Evolutionary conservation across 2,113 vertebrate species (phyloP).

Genomic region (Cettia cetti): DNA sequence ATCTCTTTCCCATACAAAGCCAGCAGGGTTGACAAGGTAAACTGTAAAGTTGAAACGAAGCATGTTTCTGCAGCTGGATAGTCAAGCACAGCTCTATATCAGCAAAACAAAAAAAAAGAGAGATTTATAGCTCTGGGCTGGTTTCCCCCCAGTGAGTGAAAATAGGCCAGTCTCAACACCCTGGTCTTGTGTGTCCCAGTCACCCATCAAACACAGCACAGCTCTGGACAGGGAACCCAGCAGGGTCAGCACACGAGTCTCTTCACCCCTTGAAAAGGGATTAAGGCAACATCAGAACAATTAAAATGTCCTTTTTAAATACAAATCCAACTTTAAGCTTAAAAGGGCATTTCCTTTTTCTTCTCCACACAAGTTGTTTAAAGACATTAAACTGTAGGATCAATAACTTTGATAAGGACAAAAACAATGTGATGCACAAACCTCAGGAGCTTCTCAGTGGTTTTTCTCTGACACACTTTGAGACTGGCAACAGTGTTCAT

Average conservation of each 20-base stretch:
- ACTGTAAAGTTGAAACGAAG: conserved; percentile 3
- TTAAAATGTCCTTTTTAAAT: background rate
- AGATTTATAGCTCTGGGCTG: background rate
- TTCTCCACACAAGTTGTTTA: background rate
- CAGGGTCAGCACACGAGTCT: background rate
- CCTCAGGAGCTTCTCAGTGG: background rate
- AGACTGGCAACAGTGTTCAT: background rate
- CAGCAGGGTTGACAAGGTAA: background rate
- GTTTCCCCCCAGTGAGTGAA: background rate
- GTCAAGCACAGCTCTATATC: background rate
- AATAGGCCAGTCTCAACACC: background rate
- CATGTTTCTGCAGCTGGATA: background rate
- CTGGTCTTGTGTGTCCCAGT: background rate
- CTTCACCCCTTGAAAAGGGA: background rate
- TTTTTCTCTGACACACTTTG: background rate
- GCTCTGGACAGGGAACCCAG: background rate
- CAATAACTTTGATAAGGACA: background rate
- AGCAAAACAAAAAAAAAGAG: background rate
- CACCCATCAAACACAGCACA: background rate
- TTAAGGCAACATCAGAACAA: background rate
- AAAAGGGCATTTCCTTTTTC: background rate
- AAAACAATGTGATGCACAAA: rapidly evolving
- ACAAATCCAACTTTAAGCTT: background rate
- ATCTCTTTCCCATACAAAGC: background rate
- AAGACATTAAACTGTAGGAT: background rate